These are phyloP conservation scores for Lithophane socia DNA, from an alignment of 2,888 invertebrate genomes.

Conservation along the genomic window DNA sequence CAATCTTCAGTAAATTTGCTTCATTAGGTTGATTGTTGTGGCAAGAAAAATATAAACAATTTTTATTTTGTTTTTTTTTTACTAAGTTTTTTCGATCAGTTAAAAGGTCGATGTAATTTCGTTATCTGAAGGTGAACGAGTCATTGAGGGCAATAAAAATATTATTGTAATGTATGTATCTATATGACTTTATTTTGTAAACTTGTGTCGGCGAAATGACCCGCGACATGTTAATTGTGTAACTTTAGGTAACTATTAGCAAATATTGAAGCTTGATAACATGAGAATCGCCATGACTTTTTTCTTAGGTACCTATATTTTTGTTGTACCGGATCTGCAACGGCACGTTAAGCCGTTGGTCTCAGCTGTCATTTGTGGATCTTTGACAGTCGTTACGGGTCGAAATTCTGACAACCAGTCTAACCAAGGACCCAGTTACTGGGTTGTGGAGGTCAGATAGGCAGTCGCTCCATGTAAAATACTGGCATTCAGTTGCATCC, in stretches of 20 bases:
- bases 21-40: background rate
- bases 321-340: background rate
- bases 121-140: slow-evolving; percentile 33
- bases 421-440: too few species aligned
- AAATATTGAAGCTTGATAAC: slow-evolving; percentile 5
- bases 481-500: too few species aligned
- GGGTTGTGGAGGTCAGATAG: too few species aligned
- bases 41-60: background rate
- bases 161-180: slow-evolving; percentile 14
- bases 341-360: too few species aligned
- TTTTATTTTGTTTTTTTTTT: slow-evolving; percentile 1
- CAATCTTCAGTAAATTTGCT: too few species aligned
- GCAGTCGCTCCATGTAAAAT: too few species aligned
- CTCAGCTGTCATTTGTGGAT: too few species aligned
- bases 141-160: slow-evolving; percentile 40
- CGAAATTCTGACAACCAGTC: too few species aligned
- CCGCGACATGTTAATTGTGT: slow-evolving; percentile 11
- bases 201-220: slow-evolving; percentile 16
- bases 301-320: too few species aligned
- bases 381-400: too few species aligned
- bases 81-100: background rate
- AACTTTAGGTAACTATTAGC: slow-evolving; percentile 4
- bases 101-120: slow-evolving; percentile 40
- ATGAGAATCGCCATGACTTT: background rate
- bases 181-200: slow-evolving; percentile 20